These are phyloP conservation scores for Meiosimyza platycephala DNA, from an alignment of 2,888 invertebrate species.

Conservation along the genomic window DNA sequence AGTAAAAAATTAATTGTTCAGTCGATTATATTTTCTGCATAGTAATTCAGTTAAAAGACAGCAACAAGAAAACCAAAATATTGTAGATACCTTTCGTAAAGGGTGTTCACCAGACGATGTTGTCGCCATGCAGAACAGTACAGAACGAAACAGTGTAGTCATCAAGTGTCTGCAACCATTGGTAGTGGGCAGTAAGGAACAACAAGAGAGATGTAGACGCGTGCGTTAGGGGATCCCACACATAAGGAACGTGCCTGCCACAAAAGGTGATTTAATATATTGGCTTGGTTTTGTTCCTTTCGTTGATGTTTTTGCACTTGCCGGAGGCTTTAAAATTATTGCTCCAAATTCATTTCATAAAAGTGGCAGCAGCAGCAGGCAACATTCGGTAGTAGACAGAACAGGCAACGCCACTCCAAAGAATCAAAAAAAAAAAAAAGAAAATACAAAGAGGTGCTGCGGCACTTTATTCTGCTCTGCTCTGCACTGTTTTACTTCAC, in stretches of 20 bases:
- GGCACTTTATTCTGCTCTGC: not conserved
- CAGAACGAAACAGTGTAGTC: not conserved
- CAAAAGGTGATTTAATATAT: conserved; percentile 23
- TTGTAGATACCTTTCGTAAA: not conserved
- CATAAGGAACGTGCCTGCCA: conserved; percentile 14
- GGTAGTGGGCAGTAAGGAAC: too few species aligned
- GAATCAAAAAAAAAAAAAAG: conserved; percentile 6
- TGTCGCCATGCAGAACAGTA: not conserved
- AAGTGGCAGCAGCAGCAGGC: not conserved
- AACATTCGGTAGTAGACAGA: not conserved
- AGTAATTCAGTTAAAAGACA: not conserved
- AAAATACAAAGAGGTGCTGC: not conserved
- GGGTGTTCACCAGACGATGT: not conserved
- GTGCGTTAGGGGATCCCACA: not conserved
- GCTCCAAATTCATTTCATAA: conserved; percentile 29
- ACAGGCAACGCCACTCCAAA: conserved; percentile 8
- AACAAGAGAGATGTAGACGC: too few species aligned
- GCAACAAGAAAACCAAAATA: conserved; percentile 7
- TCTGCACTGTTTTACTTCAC: too few species aligned
- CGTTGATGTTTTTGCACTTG: not conserved
- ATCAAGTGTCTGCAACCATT: too few species aligned
- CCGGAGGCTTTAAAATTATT: conserved; percentile 29
- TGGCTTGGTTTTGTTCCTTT: not conserved
- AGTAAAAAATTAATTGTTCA: too few species aligned
- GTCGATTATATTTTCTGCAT: too few species aligned